Evolutionary conservation across 2,797 vertebrate genomes (phyloP), one percentile per base, ranked within the genome.

Genomic region (Enteromius trimaculatus): DNA sequence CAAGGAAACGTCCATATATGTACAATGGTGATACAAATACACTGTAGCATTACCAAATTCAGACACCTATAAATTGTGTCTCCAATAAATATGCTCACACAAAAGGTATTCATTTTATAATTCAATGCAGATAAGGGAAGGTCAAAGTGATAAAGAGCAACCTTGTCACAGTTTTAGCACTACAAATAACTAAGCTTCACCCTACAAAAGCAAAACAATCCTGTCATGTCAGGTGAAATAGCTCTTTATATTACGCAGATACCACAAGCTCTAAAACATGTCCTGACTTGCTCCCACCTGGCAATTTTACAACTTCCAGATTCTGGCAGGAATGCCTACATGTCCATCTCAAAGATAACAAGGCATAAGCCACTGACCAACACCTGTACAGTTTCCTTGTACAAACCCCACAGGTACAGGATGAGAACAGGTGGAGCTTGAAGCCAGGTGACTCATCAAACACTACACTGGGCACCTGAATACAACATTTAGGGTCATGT

Each of bases 391-490:
- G n/a, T 76, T 53, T 82, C 71, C n/a, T 31, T 44, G 17, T 55
- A 68, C 3, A 14, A 23, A 42, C 68, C 31, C 31, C 34, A 82
- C 60, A 47, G 17, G 13, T 58, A 23, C 49, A 77, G 49, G 62
- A 19, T 16, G 62, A 44, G 23, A 55, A 55, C 58, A 77, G 26
- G 49, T 68, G 23, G 23, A 55, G 26, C 53, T 37, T 37, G 42
- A 62, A 49, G 34, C 7, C 62, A 82, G 23, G 34, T 82, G 81
- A 77, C 81, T 82, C 72, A 68, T 58, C 62, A 55, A 23, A 64
- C n/a, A 64, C 29, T 51, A 39, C 58, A 64, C 42, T 74, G 17
- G 34, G 1, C 69, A 49, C 66, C 60, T 42, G 16, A 53, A 74
- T 14, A 53, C 42, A 19, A 39, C 49, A 39, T 49, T 7, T 31